A percentile compares a stretch with the other conserved stretches of the same genome.
These are phyloP conservation scores for Melanerpes formicivorus DNA, from an alignment of 2,113 vertebrate species.

Conservation along the genomic window DNA sequence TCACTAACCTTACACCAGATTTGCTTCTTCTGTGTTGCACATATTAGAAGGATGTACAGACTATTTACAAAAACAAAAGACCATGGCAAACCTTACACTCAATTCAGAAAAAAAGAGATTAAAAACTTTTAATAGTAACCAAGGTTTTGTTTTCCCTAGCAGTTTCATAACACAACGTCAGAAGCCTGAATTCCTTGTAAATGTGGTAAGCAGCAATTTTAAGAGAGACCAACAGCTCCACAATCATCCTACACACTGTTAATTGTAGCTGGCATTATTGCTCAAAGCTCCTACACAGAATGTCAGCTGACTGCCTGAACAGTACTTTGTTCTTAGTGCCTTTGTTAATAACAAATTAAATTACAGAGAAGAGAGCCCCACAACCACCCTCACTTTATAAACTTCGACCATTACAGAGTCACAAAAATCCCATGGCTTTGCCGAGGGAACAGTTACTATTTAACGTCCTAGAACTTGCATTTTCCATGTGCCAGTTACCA, in stretches of 20 bases:
- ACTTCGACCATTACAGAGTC: not conserved
- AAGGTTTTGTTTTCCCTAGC: constrained; percentile 52
- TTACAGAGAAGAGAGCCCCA: constrained; percentile 8
- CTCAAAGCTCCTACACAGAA: constrained; percentile 63
- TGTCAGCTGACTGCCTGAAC: constrained; percentile 58
- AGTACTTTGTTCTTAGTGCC: constrained; percentile 47
- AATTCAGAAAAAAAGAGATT: not conserved
- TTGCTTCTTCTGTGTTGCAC: not conserved
- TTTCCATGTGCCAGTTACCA: not conserved
- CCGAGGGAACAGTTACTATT: not conserved
- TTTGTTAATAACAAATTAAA: constrained; percentile 58
- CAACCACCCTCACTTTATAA: constrained; percentile 28
- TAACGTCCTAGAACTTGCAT: not conserved
- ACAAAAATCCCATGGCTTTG: not conserved
- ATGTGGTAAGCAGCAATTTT: constrained; percentile 53
- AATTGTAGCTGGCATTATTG: constrained; percentile 69
- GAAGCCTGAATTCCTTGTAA: constrained; percentile 67
- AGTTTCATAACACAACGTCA: constrained; percentile 27
- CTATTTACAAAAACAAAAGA: not conserved
- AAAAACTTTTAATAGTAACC: constrained; percentile 29
- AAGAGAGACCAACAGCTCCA: constrained; percentile 60
- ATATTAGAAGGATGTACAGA: not conserved
- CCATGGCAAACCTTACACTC: not conserved
- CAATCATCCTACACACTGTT: constrained; percentile 76
- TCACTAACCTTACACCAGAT: not conserved